phyloP scores from a whole-genome alignment of 2,797 vertebrate species.

The Cottoperca gobio region DNA sequence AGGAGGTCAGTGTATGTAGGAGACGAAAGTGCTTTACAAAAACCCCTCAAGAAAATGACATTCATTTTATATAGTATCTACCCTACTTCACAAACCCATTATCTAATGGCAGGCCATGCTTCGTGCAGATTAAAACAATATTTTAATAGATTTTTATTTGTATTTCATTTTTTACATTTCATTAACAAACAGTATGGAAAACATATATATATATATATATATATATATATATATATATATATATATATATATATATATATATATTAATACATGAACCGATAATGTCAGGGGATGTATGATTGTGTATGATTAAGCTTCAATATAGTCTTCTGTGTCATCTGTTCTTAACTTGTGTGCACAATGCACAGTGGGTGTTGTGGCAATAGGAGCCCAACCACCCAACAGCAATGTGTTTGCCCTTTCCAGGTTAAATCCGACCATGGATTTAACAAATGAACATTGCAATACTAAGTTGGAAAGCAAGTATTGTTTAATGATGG shows the following conservation, averaged over 20 bases:
- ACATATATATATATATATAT: too few relatives aligned
- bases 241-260: too few relatives aligned
- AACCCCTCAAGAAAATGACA: not conserved
- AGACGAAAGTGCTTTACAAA: conserved; percentile 1
- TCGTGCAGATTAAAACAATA: not conserved
- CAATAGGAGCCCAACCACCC: not conserved
- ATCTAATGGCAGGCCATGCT: not conserved
- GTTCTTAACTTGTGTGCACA: not conserved
- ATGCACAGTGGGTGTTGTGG: not conserved
- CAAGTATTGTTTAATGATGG: not conserved
- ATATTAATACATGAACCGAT: too few relatives aligned
- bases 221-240: too few relatives aligned
- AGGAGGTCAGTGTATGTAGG: not conserved
- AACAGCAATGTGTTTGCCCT: not conserved
- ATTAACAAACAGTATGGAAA: too few relatives aligned
- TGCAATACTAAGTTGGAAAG: too few relatives aligned
- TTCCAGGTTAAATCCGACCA: not conserved
- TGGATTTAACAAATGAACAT: not conserved
- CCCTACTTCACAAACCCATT: too few relatives aligned
- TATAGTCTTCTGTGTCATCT: not conserved
- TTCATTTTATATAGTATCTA: too few relatives aligned
- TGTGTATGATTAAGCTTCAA: not conserved
- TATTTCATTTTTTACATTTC: too few relatives aligned
- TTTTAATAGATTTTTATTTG: not conserved
- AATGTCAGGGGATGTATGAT: too few relatives aligned